Base-by-base conservation (phyloP, 1,140 invertebrate species). In the Scaptomyza graminum region DNA sequence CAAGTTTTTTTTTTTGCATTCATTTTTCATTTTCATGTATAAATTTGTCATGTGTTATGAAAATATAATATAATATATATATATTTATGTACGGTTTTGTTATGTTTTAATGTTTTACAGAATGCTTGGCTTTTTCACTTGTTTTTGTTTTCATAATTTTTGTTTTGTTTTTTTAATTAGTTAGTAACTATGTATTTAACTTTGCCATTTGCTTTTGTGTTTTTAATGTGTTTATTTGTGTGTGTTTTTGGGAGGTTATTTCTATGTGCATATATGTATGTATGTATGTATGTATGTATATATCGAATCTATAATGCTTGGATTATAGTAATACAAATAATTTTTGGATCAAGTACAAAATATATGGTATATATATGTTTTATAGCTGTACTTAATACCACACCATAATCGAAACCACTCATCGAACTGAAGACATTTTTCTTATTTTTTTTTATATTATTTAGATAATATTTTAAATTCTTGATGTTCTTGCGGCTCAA, bases 1-100 rank as follows among this genome's bases (percentile, higher is more conserved):
- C 82, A 82, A 87, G 82, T 87, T 87, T 62, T 85, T 59, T 81
- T 84, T 85, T 59, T 81, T 84, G 81, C 77, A 77, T 85, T 64
- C 62, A 51, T 69, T 85, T 87, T 56, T 52, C 51, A 51, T 63
- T 84, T 75, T 75, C 71, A 88, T 87, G 83, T 87, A 87, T 87
- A 87, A 87, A 87, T 87, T 87, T 88, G 78, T 87, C 82, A 87
- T 87, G 82, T 87, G 83, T 87, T 87, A 87, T 87, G 82, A 87
- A 87, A 87, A 87, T 87, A 87, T 87, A 87, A 87, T 87, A 87
- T 87, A 87, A 87, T 87, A 87, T 87, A 87, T 28, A 87, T 87
- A 87, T 87, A 87, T 79, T 87, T 87, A 87, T 87, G 82, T 88
- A 88, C 66, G 83, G n/a, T n/a, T 22, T 22, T 22, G 18, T 22